These are phyloP conservation scores for Siderastrea radians DNA, from an alignment of 92 coral and sea anemone genomes.

Conservation along the genomic window DNA sequence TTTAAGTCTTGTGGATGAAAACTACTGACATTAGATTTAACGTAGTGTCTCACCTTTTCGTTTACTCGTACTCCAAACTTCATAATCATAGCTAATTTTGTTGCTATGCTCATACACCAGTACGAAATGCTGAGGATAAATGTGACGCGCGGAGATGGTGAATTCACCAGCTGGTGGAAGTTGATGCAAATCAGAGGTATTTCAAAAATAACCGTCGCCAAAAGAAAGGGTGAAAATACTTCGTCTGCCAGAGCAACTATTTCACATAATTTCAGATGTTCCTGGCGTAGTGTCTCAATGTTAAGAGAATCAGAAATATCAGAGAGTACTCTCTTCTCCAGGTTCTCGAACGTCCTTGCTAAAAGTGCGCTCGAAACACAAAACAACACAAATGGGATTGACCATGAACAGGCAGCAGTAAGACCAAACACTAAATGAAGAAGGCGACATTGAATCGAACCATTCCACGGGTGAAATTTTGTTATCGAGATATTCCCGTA, in stretches of 20 bases:
- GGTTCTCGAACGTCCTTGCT: too few species aligned
- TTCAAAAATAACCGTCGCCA: too few species aligned
- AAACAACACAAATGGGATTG: background rate
- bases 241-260: too few species aligned
- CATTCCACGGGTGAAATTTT: conserved; percentile 24
- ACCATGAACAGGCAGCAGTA: background rate
- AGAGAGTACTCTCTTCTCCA: too few species aligned
- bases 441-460: background rate
- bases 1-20: background rate
- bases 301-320: too few species aligned
- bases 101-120: background rate
- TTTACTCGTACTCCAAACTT: background rate
- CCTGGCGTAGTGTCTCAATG: too few species aligned
- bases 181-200: too few species aligned
- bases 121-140: background rate
- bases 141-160: too few species aligned
- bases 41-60: background rate
- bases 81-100: background rate
- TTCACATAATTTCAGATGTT: too few species aligned
- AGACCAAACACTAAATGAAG: background rate
- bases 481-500: background rate
- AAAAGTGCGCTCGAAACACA: background rate
- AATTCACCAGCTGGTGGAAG: too few species aligned
- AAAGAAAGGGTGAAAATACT: too few species aligned
- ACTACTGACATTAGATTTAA: background rate